Percentiles rank a stretch among this genome's conserved stretches.
These are phyloP conservation scores for Ophiothrix spiculata DNA, from an alignment of 35 echinoderm and acorn worm species.

Conservation along the genomic window DNA sequence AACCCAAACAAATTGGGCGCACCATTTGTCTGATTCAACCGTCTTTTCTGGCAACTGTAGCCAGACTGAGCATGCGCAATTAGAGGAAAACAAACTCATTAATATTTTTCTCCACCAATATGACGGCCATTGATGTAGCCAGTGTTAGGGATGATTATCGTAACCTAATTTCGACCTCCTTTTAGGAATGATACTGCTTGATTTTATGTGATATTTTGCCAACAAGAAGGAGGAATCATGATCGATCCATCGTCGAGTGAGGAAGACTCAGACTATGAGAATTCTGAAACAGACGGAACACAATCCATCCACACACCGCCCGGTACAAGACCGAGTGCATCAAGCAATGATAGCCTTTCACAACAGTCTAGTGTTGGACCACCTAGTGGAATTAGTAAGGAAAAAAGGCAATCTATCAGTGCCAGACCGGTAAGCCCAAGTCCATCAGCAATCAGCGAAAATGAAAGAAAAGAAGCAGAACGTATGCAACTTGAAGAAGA, in stretches of 20 bases:
- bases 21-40: background rate
- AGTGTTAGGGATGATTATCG: background rate
- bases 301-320: conserved; percentile 78
- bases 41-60: background rate
- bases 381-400: conserved; percentile 25
- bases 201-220: background rate
- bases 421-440: conserved; percentile 74
- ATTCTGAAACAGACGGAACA: conserved; percentile 72
- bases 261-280: conserved; percentile 86
- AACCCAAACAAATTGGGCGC: background rate
- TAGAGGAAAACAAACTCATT: background rate
- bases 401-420: conserved; percentile 43
- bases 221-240: conserved; percentile 30
- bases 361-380: conserved; percentile 48
- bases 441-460: conserved; percentile 85
- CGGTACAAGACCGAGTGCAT: conserved; percentile 52
- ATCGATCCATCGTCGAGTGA: conserved; percentile 95
- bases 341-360: conserved; percentile 79
- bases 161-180: background rate
- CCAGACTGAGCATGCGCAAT: background rate
- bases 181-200: background rate
- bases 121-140: background rate
- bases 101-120: conserved; percentile 2
- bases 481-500: conserved; percentile 86
- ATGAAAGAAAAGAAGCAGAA: conserved; percentile 69